Conservation (phyloP, 2,113 vertebrate species). For the Sciurus niger region DNA sequence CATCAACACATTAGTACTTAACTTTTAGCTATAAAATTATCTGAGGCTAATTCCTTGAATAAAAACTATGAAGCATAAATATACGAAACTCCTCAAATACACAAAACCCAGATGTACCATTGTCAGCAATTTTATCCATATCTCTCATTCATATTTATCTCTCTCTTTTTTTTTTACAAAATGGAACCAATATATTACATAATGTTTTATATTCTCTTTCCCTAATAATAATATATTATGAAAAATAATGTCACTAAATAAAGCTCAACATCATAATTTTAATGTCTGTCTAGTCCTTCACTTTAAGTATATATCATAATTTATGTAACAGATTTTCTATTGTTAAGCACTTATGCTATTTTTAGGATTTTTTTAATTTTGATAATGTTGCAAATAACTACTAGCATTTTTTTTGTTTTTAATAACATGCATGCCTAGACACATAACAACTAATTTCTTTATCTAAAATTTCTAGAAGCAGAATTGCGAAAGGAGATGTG, state of each 20-base stretch:
- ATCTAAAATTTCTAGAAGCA: neutral
- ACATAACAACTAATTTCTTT: slow-evolving; percentile 18
- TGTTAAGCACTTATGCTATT: neutral
- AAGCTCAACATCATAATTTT: neutral
- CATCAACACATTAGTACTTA: neutral
- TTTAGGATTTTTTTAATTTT: slow-evolving; percentile 1
- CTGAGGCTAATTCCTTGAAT: neutral
- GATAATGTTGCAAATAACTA: neutral
- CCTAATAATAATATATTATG: neutral
- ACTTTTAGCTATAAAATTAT: neutral
- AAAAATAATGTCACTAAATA: neutral
- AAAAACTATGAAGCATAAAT: neutral
- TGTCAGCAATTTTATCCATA: neutral
- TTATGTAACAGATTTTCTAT: neutral
- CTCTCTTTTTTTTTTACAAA: neutral
- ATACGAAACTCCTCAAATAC: neutral
- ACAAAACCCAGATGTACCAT: neutral
- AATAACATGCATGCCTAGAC: neutral
- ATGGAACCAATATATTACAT: neutral
- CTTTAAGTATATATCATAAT: neutral
- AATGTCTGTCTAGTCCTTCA: neutral
- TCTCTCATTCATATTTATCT: neutral
- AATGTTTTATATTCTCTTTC: neutral
- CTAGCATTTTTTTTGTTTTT: slow-evolving; percentile 12
- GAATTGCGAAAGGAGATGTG: neutral